Evolutionary conservation across 2,113 vertebrate genomes (phyloP), one percentile per base, ranked within the genome.

Genomic region (Gadus chalcogrammus): DNA sequence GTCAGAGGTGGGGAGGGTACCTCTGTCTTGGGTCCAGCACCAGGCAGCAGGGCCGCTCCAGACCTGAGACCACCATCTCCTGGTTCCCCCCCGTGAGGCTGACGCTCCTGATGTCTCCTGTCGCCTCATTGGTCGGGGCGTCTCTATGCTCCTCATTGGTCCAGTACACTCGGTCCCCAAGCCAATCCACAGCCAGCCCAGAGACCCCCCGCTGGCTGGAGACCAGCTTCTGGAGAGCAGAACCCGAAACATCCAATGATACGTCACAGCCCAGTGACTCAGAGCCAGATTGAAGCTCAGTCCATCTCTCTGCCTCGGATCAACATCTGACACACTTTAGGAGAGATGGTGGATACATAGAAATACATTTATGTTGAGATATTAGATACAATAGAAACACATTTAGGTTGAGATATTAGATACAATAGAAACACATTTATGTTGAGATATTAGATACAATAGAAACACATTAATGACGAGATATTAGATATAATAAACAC

Each of bases 161-260:
- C 94, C 95, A 96, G 59, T 95, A 91, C 55, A 98, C 71, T 17
- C 84, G 73, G 73, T 92, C 93, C 79, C 91, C 90, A 84, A 96
- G 87, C 95, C 96, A 99, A 78, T 98, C 93, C 83, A 99, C 90
- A 74, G 93, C 92, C 74, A 99, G 93, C 60, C 94, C 95, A 9
- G 94, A 93, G 74, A 95, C 84, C 67, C 93, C 92, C 91, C 93
- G 93, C 71, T 92, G 93, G 80, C 91, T 82, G 27, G 90, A 91
- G 68, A 91, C 89, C 1, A 98, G 72, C 82, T 85, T 94, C 97
- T 98, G 89, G n/a, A 90, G 90, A 79, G 71, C 38, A 71, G 53
- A 27, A 35, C 17, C 0, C 3, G 2, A 61, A 63, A 17, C 1
- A 18, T 55, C 16, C 28, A 15, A 2, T 15, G 3, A 18, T 56